Conservation (phyloP, 2,888 invertebrate species). For the Tortricodes alternella region DNA sequence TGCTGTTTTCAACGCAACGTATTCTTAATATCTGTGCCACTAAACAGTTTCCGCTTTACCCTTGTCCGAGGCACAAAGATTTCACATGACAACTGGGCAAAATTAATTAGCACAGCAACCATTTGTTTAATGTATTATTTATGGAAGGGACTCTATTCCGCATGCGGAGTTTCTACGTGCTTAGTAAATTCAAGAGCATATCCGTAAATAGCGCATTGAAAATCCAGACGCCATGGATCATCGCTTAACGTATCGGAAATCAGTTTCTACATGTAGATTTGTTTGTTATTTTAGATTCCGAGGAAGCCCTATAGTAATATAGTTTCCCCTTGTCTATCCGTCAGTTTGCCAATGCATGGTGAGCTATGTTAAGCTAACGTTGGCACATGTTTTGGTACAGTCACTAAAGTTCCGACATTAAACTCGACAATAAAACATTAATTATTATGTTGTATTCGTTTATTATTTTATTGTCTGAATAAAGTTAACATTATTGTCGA, state of each 20-base stretch:
- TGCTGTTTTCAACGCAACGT: slow-evolving; percentile 45
- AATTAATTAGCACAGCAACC: slow-evolving; percentile 76
- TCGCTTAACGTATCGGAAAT: background rate
- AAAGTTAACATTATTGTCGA: too few relatives aligned
- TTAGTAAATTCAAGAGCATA: slow-evolving; percentile 13
- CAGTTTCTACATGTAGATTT: background rate
- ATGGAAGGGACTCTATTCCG: slow-evolving; percentile 47
- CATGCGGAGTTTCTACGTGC: slow-evolving; percentile 37
- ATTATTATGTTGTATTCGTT: too few relatives aligned
- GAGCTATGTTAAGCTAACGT: too few relatives aligned
- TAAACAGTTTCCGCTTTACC: slow-evolving; percentile 36
- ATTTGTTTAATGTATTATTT: slow-evolving; percentile 68
- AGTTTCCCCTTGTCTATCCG: too few relatives aligned
- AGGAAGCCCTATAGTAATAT: background rate
- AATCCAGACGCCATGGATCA: background rate
- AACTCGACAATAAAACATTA: too few relatives aligned
- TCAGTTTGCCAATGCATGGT: too few relatives aligned
- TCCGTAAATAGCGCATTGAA: slow-evolving; percentile 1
- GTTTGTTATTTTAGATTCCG: background rate
- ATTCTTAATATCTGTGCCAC: slow-evolving; percentile 47
- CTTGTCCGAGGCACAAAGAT: slow-evolving; percentile 47
- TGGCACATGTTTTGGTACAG: too few relatives aligned
- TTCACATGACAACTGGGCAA: slow-evolving; percentile 63
- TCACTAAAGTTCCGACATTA: too few relatives aligned
- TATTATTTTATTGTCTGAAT: too few relatives aligned